A percentile compares a stretch with the other conserved stretches of the same genome.
Evolutionary conservation across 2,113 vertebrate genomes (phyloP).

Genomic region (Furnarius figulus): DNA sequence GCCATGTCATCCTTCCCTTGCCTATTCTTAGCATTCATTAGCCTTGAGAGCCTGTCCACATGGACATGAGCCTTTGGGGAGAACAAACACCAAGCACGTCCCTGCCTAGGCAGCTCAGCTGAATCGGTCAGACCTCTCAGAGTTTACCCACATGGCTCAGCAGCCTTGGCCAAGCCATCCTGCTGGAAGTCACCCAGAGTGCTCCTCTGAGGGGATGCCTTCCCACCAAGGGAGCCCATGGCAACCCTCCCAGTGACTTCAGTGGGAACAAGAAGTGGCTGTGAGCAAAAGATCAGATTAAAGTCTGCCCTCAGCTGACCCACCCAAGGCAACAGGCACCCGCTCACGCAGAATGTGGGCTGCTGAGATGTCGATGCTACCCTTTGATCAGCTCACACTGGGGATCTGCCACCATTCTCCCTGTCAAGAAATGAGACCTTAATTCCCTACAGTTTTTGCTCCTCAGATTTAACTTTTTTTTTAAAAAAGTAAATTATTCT

Average conservation of each 20-base stretch:
- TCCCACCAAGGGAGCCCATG: background rate
- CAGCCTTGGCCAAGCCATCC: background rate
- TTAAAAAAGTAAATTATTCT: background rate
- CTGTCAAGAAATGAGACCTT: background rate
- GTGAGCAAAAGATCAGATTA: background rate
- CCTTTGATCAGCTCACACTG: background rate
- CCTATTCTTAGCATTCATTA: background rate
- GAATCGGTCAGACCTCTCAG: background rate
- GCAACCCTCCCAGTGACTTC: background rate
- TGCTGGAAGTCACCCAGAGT: background rate
- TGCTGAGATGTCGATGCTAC: fast-evolving
- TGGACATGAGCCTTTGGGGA: fast-evolving
- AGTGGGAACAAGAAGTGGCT: background rate
- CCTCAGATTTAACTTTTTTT: background rate
- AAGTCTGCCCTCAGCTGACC: slow-evolving; percentile 16
- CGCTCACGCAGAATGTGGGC: background rate
- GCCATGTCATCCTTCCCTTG: background rate
- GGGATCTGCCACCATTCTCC: background rate
- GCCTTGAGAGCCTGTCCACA: background rate
- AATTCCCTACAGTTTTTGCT: slow-evolving; percentile 3
- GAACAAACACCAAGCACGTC: background rate
- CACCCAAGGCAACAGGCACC: background rate
- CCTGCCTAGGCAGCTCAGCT: background rate
- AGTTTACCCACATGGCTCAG: background rate
- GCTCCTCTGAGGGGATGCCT: background rate